Percentiles rank a stretch among this genome's conserved stretches.
Evolutionary conservation across 2,797 vertebrate genomes (phyloP).

Genomic region (Mus spretus): DNA sequence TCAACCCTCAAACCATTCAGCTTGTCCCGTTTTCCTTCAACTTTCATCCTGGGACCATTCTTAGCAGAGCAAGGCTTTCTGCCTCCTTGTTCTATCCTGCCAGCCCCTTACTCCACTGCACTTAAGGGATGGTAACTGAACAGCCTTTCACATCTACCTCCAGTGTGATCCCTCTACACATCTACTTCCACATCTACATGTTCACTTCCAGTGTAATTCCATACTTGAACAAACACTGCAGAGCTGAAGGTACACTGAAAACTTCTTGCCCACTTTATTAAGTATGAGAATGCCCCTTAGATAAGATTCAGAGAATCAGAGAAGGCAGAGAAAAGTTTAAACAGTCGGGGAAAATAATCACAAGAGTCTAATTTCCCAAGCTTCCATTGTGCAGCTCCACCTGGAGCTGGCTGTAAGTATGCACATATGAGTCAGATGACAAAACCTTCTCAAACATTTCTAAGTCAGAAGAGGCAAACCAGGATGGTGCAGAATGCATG

Average conservation of each 20-base stretch:
- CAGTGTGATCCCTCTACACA: background rate
- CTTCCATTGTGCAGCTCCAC: accelerated
- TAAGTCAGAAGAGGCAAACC: background rate
- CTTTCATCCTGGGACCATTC: background rate
- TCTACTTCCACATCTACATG: background rate
- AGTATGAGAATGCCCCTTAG: background rate
- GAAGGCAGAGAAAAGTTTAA: background rate
- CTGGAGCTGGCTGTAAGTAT: background rate
- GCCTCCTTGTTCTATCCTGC: accelerated
- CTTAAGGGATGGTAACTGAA: background rate
- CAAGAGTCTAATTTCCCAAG: background rate
- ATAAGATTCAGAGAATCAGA: background rate
- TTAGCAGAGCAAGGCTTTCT: background rate
- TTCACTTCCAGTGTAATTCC: background rate
- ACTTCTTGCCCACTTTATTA: background rate
- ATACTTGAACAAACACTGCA: background rate
- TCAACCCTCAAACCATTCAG: background rate
- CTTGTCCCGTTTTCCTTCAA: background rate
- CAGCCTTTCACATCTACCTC: background rate
- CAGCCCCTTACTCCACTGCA: background rate
- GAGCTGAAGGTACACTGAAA: background rate
- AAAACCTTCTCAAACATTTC: background rate
- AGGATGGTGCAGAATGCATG: background rate
- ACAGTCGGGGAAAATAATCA: background rate
- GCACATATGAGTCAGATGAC: background rate